Base-by-base conservation (phyloP, 2,797 vertebrate species). In the Ara ararauna region DNA sequence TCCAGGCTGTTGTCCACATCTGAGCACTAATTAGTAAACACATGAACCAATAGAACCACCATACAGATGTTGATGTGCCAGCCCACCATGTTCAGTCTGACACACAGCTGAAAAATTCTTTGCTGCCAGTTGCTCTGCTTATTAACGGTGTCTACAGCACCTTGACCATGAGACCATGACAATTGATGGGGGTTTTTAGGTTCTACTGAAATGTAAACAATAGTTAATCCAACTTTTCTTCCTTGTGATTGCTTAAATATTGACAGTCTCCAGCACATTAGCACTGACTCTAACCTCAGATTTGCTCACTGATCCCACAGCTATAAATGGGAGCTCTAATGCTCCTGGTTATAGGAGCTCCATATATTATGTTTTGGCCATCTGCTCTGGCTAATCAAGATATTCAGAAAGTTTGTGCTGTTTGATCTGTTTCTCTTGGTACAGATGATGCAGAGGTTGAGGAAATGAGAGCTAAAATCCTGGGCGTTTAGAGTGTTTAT, bases 171-270 rank as follows among this genome's bases (percentile, higher is more conserved):
- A 82, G 94, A 91, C 89, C 95, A 91, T 92, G 94, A 94, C 91
- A 95, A 89, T 78, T 83, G 94, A 94, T 83, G 77, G 65, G 27
- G 67, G 89, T 36, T 82, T 92, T 78, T 61, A 91, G 76, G 65
- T 83, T 91, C 79, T 92, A 71, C 89, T 93, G 91, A 95, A 96
- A 96, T 71, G 85, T 73, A 96, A 96, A 92, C 92, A 96, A 36
- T 24, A 76, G 54, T 85, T 83, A 92, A 87, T 94, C 85, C 80
- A 68, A 84, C 88, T 54, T 85, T 84, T 91, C 86, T 94, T 82
- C 47, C 94, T 85, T 90, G 80, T 61, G 79, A 78, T 90, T 95
- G 87, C 89, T 95, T 95, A 95, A 97, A 97, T 97, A 94, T 97
- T 97, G 94, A 95, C 93, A 93, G 74, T 90, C 74, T 87, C 76